Conservation (phyloP, 2,888 invertebrate genomes). For the Glaucopsyche alexis region DNA sequence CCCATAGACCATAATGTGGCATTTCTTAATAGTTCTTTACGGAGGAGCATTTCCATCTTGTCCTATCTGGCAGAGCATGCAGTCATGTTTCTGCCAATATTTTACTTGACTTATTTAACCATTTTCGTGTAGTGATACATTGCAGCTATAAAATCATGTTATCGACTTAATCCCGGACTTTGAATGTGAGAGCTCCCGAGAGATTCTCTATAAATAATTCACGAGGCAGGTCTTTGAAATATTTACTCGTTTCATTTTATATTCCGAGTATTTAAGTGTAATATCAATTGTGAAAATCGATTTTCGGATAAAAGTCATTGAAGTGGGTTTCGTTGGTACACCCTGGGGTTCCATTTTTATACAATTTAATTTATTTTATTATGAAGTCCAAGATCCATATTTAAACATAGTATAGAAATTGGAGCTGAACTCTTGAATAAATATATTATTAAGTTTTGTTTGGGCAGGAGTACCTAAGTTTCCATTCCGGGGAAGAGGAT, state of each 20-base stretch:
- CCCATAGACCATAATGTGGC: no score
- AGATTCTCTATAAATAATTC: slow-evolving; percentile 14
- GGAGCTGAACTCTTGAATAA: no score
- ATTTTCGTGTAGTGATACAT: neutral
- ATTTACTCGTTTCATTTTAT: neutral
- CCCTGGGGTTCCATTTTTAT: neutral
- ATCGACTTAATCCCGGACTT: slow-evolving; percentile 6
- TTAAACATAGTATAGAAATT: no score
- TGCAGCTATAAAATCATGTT: slow-evolving; percentile 11
- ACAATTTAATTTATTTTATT: neutral
- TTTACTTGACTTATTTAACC: no score
- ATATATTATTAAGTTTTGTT: no score
- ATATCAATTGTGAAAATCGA: slow-evolving; percentile 10
- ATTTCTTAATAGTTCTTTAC: no score
- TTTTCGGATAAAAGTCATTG: neutral
- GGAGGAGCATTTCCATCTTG: no score
- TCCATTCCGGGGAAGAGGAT: no score
- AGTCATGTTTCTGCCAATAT: no score
- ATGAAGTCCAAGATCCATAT: no score
- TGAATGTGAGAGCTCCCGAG: slow-evolving; percentile 4
- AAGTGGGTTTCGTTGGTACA: neutral
- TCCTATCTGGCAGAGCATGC: no score
- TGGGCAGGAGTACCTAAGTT: no score
- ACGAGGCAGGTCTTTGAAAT: slow-evolving; percentile 9
- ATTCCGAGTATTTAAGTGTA: neutral